Conservation (phyloP, 2,797 vertebrate species). For the Falco berigora region DNA sequence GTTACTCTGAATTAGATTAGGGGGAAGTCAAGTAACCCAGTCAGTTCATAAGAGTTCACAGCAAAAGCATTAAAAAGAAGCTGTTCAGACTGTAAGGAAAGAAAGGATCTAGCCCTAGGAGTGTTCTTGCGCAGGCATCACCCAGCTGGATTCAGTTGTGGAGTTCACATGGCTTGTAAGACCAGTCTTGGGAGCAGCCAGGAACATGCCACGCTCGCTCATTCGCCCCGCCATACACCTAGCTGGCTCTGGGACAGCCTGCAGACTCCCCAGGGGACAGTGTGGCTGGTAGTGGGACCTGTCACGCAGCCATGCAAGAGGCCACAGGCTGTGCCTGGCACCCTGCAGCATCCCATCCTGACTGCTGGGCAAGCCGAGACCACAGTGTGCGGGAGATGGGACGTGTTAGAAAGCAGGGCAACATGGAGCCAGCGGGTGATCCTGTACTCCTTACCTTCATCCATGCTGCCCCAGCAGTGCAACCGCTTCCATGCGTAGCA, state of each 20-base stretch:
- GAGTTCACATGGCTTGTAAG: not conserved
- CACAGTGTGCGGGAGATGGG: fast-evolving
- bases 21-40: not conserved
- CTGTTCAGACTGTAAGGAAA: not conserved
- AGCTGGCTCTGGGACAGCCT: not conserved
- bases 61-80: not conserved
- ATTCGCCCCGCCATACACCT: not conserved
- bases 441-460: not conserved
- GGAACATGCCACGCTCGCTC: not conserved
- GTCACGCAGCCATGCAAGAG: not conserved
- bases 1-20: slow-evolving; percentile 53
- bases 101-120: not conserved
- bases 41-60: not conserved
- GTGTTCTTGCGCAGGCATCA: not conserved
- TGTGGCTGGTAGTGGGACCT: not conserved
- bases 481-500: fast-evolving
- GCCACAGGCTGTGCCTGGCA: not conserved
- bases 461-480: fast-evolving
- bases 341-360: fast-evolving
- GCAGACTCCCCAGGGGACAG: not conserved
- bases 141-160: not conserved
- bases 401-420: not conserved
- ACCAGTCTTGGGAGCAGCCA: not conserved
- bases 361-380: not conserved
- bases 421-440: fast-evolving